Evolutionary conservation across 2,797 vertebrate species (phyloP).

Genomic region (Tokudaia muenninki): DNA sequence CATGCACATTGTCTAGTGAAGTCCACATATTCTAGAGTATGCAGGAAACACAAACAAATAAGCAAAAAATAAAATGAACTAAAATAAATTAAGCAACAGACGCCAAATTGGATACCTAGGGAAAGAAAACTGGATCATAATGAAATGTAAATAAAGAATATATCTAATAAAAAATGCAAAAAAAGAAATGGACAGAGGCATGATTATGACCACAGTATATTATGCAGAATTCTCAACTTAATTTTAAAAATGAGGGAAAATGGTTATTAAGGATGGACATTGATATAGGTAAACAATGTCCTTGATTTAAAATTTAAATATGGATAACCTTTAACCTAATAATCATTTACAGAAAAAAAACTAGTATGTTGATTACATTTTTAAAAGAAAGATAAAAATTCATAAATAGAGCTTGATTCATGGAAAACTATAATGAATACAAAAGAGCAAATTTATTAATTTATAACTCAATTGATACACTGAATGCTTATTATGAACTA

Average conservation of each 20-base stretch:
- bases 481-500: background rate
- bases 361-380: background rate
- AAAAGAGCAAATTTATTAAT: background rate
- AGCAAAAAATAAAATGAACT: background rate
- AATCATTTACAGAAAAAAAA: background rate
- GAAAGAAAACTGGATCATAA: background rate
- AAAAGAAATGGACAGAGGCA: background rate
- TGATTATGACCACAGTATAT: background rate
- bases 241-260: background rate
- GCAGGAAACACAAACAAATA: background rate
- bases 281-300: background rate
- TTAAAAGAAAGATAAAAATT: background rate
- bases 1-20: background rate
- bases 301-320: background rate
- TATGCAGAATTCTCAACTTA: background rate
- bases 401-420: background rate
- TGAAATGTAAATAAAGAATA: background rate
- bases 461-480: background rate
- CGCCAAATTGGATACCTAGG: background rate
- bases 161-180: too few species aligned
- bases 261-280: background rate
- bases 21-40: background rate
- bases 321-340: background rate
- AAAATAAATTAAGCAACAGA: background rate
- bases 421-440: background rate